phyloP scores from a whole-genome alignment of 2,888 invertebrate species.

The Epiperipatus broadwayi region DNA sequence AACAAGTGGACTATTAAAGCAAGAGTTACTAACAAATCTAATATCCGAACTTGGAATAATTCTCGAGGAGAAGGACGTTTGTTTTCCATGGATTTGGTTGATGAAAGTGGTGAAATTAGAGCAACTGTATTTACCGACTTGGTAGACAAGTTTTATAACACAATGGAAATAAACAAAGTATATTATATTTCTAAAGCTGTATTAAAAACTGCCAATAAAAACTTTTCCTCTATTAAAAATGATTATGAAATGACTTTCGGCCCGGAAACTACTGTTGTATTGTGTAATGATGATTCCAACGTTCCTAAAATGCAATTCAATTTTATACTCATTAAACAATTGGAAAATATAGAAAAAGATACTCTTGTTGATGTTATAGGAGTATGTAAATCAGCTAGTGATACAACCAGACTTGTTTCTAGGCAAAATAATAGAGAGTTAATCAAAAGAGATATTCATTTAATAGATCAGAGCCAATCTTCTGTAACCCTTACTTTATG shows the following conservation, averaged over 20 bases:
- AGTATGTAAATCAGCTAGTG: conserved; percentile 51
- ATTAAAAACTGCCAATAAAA: conserved; percentile 84
- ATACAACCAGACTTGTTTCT: conserved; percentile 50
- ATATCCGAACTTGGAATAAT: conserved; percentile 71
- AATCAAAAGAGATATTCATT: conserved; percentile 62
- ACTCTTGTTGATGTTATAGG: conserved; percentile 65
- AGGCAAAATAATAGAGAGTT: conserved; percentile 58
- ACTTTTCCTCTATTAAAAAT: conserved; percentile 58
- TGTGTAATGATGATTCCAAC: conserved; percentile 32
- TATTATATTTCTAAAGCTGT: conserved; percentile 66
- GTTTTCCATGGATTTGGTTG: conserved; percentile 76
- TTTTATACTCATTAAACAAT: conserved; percentile 50
- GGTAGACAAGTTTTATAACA: conserved; percentile 69
- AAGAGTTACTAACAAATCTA: conserved; percentile 59
- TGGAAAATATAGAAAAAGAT: conserved; percentile 46
- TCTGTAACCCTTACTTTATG: conserved; percentile 67
- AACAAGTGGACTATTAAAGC: conserved; percentile 87
- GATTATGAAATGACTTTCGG: conserved; percentile 89
- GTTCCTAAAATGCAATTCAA: conserved; percentile 59
- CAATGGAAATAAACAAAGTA: conserved; percentile 47
- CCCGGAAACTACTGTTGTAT: conserved; percentile 40
- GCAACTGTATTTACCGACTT: conserved; percentile 72
- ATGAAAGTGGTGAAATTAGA: conserved; percentile 80
- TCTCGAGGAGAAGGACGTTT: conserved; percentile 78
- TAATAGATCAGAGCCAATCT: conserved; percentile 65